These are phyloP conservation scores for Kryptopterus vitreolus DNA, from an alignment of 2,797 vertebrate species.

Conservation along the genomic window DNA sequence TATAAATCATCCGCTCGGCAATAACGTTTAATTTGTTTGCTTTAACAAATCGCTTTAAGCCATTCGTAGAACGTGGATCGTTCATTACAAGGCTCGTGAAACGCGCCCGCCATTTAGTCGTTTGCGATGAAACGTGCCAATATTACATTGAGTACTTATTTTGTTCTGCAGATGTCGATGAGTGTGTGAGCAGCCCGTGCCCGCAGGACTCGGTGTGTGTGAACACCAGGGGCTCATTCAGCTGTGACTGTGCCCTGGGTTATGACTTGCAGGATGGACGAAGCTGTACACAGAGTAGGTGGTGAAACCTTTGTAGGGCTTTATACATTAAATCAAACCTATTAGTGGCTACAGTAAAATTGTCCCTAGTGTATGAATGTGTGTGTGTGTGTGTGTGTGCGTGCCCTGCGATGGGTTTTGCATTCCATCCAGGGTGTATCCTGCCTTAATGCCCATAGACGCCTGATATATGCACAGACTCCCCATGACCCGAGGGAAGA, in stretches of 20 bases:
- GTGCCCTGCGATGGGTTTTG: too few relatives aligned
- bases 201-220: conserved; percentile 79
- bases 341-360: background rate
- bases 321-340: background rate
- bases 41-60: background rate
- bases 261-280: conserved; percentile 86
- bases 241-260: conserved; percentile 87
- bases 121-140: background rate
- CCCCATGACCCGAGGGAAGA: too few relatives aligned
- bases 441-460: too few relatives aligned
- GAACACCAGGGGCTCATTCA: conserved; percentile 86
- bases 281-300: conserved; percentile 86
- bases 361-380: too few relatives aligned
- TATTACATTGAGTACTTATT: background rate
- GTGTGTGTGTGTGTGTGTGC: too few relatives aligned
- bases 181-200: conserved; percentile 84
- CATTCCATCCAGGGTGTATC: too few relatives aligned
- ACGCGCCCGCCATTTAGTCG: background rate
- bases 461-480: too few relatives aligned
- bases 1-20: background rate
- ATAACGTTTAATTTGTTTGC: background rate
- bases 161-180: conserved; percentile 80
- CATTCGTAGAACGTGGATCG: background rate
- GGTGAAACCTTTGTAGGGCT: background rate
- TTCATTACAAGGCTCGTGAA: background rate